Evolutionary conservation across 64 coral and sea anemone genomes (phyloP).

Genomic region (Stichodactyla helianthus): DNA sequence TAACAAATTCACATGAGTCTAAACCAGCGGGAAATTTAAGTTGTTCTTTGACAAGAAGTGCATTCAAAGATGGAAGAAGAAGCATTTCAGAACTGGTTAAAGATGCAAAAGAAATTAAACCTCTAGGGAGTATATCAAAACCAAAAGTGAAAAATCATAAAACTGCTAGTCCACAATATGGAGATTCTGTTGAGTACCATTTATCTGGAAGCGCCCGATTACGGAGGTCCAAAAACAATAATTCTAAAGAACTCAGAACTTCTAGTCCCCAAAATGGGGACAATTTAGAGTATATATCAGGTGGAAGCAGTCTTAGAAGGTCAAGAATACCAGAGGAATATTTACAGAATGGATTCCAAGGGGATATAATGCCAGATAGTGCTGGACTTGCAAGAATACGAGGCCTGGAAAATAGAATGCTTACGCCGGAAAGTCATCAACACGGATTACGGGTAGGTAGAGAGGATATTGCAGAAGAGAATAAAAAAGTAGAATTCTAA

Average conservation of each 20-base stretch:
- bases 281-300: constrained; percentile 70
- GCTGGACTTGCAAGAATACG: constrained; percentile 59
- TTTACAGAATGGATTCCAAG: constrained; percentile 43
- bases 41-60: constrained; percentile 74
- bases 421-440: constrained; percentile 68
- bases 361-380: constrained; percentile 60
- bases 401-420: constrained; percentile 53
- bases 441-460: constrained; percentile 69
- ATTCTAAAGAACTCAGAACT: constrained; percentile 59
- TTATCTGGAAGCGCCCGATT: constrained; percentile 21
- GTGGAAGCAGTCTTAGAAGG: constrained; percentile 66
- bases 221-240: constrained; percentile 24
- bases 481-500: no score
- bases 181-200: constrained; percentile 25
- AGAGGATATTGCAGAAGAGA: background rate
- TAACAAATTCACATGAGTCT: constrained; percentile 59
- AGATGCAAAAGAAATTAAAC: constrained; percentile 95
- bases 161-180: constrained; percentile 70
- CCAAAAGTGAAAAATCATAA: constrained; percentile 44
- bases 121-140: constrained; percentile 87
- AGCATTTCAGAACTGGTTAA: constrained; percentile 86
- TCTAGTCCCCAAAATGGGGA: constrained; percentile 56
- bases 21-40: constrained; percentile 58
- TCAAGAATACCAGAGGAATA: constrained; percentile 76
- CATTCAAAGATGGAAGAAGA: constrained; percentile 71